Evolutionary conservation across 2,888 invertebrate species (phyloP).

Genomic region (Torymus tubicola): DNA sequence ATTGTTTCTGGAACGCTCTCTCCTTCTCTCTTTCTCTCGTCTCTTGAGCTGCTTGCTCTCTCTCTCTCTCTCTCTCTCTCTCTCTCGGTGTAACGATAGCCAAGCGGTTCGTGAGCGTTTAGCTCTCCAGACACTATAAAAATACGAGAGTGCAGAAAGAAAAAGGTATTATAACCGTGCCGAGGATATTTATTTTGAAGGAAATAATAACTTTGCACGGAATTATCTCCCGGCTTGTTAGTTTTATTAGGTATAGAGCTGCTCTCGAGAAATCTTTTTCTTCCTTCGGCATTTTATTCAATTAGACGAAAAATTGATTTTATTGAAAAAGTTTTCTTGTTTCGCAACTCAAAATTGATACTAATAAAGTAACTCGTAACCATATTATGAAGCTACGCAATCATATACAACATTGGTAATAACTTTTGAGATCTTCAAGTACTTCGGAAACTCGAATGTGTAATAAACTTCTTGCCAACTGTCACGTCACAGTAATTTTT

Average conservation of each 20-base stretch:
- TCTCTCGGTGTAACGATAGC: no score
- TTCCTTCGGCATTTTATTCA: no score
- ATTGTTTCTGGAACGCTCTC: constrained; percentile 54
- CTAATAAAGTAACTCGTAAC: not conserved
- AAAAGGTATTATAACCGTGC: not conserved
- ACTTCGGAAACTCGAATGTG: no score
- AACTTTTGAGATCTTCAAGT: not conserved
- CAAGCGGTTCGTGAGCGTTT: constrained; percentile 8
- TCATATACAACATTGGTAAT: not conserved
- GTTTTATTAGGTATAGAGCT: not conserved
- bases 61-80: no score
- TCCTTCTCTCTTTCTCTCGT: not conserved
- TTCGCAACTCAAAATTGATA: not conserved
- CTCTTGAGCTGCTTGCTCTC: no score
- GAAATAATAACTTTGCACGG: not conserved
- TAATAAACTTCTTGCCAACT: not conserved
- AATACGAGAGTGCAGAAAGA: constrained; percentile 1
- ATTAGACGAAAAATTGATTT: no score
- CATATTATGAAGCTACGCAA: not conserved
- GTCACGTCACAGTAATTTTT: not conserved
- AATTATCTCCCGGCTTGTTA: not conserved
- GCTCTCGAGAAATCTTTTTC: no score
- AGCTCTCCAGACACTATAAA: not conserved
- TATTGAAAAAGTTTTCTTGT: not conserved
- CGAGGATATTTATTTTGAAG: constrained; percentile 11